Conservation (phyloP, 2,888 invertebrate genomes). For the Netelia virgata region DNA sequence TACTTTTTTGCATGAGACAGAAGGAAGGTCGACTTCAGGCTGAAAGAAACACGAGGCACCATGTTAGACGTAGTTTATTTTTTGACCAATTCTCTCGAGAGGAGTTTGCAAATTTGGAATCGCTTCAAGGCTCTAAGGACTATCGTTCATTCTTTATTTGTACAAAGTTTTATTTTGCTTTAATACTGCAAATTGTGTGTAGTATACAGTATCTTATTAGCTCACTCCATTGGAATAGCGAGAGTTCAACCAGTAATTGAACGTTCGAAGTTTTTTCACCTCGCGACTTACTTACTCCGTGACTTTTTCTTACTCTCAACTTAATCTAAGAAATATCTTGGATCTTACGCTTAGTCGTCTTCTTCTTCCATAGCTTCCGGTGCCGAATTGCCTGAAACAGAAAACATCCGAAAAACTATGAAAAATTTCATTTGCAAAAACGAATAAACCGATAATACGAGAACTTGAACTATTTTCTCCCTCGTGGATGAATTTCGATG, state of each 20-base stretch:
- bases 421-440: constrained; percentile 27
- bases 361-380: constrained; percentile 82
- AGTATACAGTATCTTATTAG: constrained; percentile 77
- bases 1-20: constrained; percentile 29
- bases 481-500: not conserved
- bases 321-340: constrained; percentile 59
- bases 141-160: constrained; percentile 56
- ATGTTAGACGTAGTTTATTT: constrained; percentile 45
- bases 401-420: constrained; percentile 21
- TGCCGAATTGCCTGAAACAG: constrained; percentile 75
- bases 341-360: constrained; percentile 77
- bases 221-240: constrained; percentile 72
- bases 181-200: constrained; percentile 76
- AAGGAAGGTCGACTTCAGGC: constrained; percentile 52
- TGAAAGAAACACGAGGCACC: constrained; percentile 62
- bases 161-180: constrained; percentile 64
- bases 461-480: not conserved
- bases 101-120: constrained; percentile 55
- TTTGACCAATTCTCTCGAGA: constrained; percentile 18
- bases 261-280: not conserved
- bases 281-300: constrained; percentile 63
- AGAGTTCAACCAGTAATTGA: constrained; percentile 24
- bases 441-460: not conserved
- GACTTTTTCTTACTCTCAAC: constrained; percentile 46
- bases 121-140: constrained; percentile 71